phyloP scores from a whole-genome alignment of 2,113 vertebrate species.

The Lampris megalopsis region DNA sequence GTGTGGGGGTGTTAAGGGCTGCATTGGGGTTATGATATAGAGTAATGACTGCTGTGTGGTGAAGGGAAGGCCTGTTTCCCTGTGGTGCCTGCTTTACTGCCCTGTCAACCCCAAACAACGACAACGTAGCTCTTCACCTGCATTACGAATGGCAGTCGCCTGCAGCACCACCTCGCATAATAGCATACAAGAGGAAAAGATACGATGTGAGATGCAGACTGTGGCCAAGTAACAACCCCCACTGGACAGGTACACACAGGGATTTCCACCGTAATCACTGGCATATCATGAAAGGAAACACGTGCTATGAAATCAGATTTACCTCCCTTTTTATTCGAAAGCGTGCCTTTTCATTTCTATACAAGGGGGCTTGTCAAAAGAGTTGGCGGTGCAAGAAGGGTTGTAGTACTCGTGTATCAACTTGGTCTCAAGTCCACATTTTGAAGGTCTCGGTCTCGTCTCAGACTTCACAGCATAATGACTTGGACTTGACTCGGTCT shows the following conservation, averaged over 20 bases:
- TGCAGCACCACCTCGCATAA: neutral
- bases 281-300: neutral
- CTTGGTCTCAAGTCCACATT: no score
- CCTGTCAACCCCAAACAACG: conserved; percentile 43
- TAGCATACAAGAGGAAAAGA: conserved; percentile 10
- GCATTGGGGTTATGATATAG: conserved; percentile 55
- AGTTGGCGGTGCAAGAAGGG: neutral
- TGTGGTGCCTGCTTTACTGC: conserved; percentile 47
- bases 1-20: conserved; percentile 1
- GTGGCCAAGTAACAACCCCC: neutral
- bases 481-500: no score
- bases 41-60: conserved; percentile 62
- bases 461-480: no score
- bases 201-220: neutral
- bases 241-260: neutral
- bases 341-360: no score
- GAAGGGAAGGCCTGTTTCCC: conserved; percentile 51
- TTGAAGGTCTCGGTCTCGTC: no score
- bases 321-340: neutral
- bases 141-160: conserved; percentile 8
- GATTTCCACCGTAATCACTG: conserved; percentile 7
- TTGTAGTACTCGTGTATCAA: no score
- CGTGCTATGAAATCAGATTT: neutral
- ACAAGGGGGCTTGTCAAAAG: no score
- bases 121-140: conserved; percentile 50